Evolutionary conservation across 2,888 invertebrate species (phyloP), one percentile per base, ranked within the genome.

Genomic region (Papilio protenor): DNA sequence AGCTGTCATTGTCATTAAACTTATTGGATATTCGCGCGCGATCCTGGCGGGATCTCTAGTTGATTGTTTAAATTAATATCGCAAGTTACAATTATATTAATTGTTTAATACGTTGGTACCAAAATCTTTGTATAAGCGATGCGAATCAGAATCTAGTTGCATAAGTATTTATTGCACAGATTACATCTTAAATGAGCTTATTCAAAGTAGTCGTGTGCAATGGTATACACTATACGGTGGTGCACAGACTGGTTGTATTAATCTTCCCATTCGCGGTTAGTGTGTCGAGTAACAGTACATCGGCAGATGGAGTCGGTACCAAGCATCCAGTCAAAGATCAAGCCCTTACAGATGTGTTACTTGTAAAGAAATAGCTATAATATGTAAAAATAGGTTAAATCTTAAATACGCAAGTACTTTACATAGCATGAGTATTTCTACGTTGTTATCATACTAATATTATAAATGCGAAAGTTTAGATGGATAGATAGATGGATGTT

Each of bases 241-340:
- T 66, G 85, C 85, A 83, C 88, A 88, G 88, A 90, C 90, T 90
- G 88, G 91, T 89, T 89, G 87, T 91, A 93, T 94, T 94, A 92
- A 94, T 94, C 93, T 92, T 88, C 84, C 86, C 85, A 66, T 89
- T 88, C 83, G 89, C 91, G 93, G 94, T 94, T 91, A 94, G 88
- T 94, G 90, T 93, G 94, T 90, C 94, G 87, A 87, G 79, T 93
- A 94, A 94, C 94, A 92, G 94, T 86, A 86, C 80, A 80, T 66
- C 86, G 84, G 89, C 91, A 92, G 93, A 93, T 92, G 92, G 90
- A 93, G 91, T 86, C 89, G 87, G 83, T 89, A 89, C 90, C 90
- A 87, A 85, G 83, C 74, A 73, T 70, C n/a, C 78, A 79, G 84
- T 81, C 92, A 93, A 85, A 91, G 91, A 92, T 79, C 85, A 87